Conservation (phyloP, 2,888 invertebrate genomes). For the Nomada fucata region DNA sequence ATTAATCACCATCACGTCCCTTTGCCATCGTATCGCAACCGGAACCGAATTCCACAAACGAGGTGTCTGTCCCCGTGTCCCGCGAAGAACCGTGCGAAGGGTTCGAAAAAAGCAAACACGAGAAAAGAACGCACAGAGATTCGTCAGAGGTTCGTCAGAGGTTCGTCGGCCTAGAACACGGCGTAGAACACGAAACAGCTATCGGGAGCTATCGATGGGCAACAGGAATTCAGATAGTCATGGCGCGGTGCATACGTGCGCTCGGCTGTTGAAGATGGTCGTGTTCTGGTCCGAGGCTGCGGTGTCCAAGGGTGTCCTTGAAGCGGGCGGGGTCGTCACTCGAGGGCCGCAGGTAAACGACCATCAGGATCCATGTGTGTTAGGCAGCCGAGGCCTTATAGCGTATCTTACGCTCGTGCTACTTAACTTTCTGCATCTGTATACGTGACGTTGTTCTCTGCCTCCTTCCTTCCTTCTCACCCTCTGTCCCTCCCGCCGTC, state of each 20-base stretch:
- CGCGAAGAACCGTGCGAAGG: too few relatives aligned
- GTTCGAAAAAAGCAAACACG: neutral
- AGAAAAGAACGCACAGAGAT: neutral
- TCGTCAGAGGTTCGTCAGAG: slow-evolving; percentile 41
- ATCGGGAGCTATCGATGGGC: slow-evolving; percentile 68
- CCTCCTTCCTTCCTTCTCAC: slow-evolving; percentile 39
- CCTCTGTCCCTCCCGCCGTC: neutral
- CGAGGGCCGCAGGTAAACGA: slow-evolving; percentile 83
- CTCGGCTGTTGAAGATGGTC: slow-evolving; percentile 77
- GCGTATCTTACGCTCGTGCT: slow-evolving; percentile 70
- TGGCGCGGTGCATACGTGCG: slow-evolving; percentile 72
- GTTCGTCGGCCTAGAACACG: slow-evolving; percentile 20
- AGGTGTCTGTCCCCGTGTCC: too few relatives aligned
- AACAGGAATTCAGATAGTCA: slow-evolving; percentile 75
- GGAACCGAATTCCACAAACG: too few relatives aligned
- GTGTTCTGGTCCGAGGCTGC: slow-evolving; percentile 75
- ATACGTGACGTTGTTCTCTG: slow-evolving; percentile 58
- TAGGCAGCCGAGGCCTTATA: slow-evolving; percentile 71
- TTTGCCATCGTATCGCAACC: too few relatives aligned
- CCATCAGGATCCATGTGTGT: slow-evolving; percentile 81
- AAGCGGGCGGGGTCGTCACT: slow-evolving; percentile 84
- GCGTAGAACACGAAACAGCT: slow-evolving; percentile 49
- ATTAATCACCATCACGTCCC: too few relatives aligned
- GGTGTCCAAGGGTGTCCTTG: slow-evolving; percentile 82
- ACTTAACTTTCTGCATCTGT: slow-evolving; percentile 70